Percentiles rank a stretch among this genome's conserved stretches.
Conservation (phyloP, 2,797 vertebrate genomes). For the Channallabes apus region DNA sequence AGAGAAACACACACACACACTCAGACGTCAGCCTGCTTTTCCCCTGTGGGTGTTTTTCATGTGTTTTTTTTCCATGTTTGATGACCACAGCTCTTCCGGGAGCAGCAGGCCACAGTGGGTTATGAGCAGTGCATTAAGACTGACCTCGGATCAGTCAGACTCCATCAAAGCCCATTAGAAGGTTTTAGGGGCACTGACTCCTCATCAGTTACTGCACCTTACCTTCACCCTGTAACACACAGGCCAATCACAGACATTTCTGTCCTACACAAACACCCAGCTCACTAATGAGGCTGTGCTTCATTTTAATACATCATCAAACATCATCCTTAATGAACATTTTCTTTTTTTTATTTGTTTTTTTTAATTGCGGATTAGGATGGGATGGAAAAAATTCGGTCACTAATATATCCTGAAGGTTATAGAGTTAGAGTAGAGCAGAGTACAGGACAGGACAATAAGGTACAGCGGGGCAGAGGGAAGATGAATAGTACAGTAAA, state of each 20-base stretch:
- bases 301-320: neutral
- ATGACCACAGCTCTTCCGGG: slow-evolving; percentile 25
- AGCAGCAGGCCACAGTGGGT: slow-evolving; percentile 31
- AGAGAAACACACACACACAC: neutral
- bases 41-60: slow-evolving; percentile 36
- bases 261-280: neutral
- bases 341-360: too few relatives aligned
- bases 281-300: neutral
- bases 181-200: slow-evolving; percentile 17
- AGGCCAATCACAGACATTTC: slow-evolving; percentile 14
- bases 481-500: neutral
- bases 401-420: neutral
- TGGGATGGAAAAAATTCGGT: neutral
- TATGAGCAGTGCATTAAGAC: slow-evolving; percentile 28
- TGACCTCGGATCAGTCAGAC: slow-evolving; percentile 31
- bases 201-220: slow-evolving; percentile 19
- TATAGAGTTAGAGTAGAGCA: neutral
- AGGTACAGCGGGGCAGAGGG: too few relatives aligned
- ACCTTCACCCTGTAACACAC: slow-evolving; percentile 11
- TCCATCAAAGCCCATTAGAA: slow-evolving; percentile 28
- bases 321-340: neutral
- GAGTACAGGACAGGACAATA: neutral
- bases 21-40: neutral
- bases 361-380: neutral
- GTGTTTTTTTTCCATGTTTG: slow-evolving; percentile 6